These are phyloP conservation scores for Hypsopygia costalis DNA, from an alignment of 2,888 invertebrate species.

Conservation along the genomic window DNA sequence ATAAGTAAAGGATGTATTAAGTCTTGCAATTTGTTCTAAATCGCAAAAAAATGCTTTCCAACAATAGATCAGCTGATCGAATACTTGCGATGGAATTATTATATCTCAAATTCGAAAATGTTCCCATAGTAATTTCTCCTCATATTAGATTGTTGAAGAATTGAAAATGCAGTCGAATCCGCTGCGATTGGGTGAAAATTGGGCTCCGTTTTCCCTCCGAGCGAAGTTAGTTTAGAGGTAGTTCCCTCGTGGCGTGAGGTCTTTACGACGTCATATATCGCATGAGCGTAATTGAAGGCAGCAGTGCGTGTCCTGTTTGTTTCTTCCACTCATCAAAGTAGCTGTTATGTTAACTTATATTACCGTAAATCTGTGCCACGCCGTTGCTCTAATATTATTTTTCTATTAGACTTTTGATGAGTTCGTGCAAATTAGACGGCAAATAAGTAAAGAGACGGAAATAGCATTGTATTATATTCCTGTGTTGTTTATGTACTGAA, in stretches of 20 bases:
- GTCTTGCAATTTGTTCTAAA: too few relatives aligned
- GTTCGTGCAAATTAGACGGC: slow-evolving; percentile 2
- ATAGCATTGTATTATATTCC: too few relatives aligned
- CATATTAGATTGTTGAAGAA: too few relatives aligned
- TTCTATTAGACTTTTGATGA: slow-evolving; percentile 7
- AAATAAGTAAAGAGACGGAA: too few relatives aligned
- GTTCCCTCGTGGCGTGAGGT: slow-evolving; percentile 11
- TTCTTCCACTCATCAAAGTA: slow-evolving; percentile 37
- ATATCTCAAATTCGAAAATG: too few relatives aligned
- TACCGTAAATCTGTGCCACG: slow-evolving; percentile 38
- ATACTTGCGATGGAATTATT: too few relatives aligned
- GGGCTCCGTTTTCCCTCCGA: not conserved
- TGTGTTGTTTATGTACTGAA: too few relatives aligned
- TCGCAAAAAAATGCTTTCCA: too few relatives aligned
- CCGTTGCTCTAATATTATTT: slow-evolving; percentile 24
- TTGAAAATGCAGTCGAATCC: not conserved
- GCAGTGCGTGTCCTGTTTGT: slow-evolving; percentile 46
- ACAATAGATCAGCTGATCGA: too few relatives aligned
- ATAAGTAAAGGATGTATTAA: too few relatives aligned
- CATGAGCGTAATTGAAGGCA: slow-evolving; percentile 43
- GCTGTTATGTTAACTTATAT: slow-evolving; percentile 29
- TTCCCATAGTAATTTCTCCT: too few relatives aligned
- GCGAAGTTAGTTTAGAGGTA: not conserved
- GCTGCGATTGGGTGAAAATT: not conserved
- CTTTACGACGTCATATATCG: slow-evolving; percentile 44